Evolutionary conservation across 2,797 vertebrate genomes (phyloP).

Genomic region (Tachyglossus aculeatus): DNA sequence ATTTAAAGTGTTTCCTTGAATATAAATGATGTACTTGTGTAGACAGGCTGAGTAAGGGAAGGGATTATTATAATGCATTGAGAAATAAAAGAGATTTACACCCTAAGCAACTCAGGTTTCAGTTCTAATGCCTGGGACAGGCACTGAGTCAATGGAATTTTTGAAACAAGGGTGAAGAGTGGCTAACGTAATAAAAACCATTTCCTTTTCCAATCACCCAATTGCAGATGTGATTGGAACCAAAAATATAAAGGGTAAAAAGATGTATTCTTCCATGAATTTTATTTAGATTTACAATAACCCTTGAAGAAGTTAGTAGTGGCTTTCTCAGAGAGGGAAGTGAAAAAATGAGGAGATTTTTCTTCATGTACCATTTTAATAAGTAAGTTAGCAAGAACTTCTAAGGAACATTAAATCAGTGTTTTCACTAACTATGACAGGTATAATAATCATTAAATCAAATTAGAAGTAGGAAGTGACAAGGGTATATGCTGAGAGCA

Average conservation of each 20-base stretch:
- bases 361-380: neutral
- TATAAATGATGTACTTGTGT: constrained; percentile 29
- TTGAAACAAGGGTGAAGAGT: constrained; percentile 8
- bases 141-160: constrained; percentile 25
- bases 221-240: neutral
- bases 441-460: neutral
- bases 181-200: neutral
- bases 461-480: neutral
- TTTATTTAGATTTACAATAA: constrained; percentile 12
- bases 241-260: neutral
- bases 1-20: constrained; percentile 28
- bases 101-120: constrained; percentile 24
- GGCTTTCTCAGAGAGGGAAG: neutral
- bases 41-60: constrained; percentile 15
- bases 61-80: constrained; percentile 34
- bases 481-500: neutral
- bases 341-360: neutral
- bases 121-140: constrained; percentile 11
- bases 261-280: neutral
- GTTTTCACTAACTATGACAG: neutral
- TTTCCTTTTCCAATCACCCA: neutral
- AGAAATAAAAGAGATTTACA: constrained; percentile 48
- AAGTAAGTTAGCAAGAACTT: neutral
- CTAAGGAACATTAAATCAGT: neutral
- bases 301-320: constrained; percentile 1